Percentiles rank a stretch among this genome's conserved stretches.
Evolutionary conservation across 2,888 invertebrate genomes (phyloP).

Genomic region (Lathronympha strigana): DNA sequence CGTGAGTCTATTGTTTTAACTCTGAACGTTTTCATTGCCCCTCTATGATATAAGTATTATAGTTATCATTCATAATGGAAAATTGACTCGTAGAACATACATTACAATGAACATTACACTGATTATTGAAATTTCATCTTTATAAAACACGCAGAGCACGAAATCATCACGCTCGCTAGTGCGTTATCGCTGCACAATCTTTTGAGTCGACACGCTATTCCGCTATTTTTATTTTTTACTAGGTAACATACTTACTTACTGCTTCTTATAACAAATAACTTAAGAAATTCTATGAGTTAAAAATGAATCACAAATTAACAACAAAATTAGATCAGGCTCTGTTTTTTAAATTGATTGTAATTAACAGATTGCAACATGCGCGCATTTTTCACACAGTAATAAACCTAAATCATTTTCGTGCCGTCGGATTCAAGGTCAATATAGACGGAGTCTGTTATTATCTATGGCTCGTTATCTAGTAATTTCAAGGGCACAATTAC

Average conservation of each 20-base stretch:
- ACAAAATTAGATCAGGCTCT: not conserved
- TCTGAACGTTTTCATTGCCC: conserved; percentile 42
- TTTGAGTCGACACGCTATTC: conserved; percentile 20
- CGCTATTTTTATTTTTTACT: conserved; percentile 14
- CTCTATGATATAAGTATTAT: conserved; percentile 29
- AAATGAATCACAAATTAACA: not conserved
- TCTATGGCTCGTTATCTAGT: conserved; percentile 53
- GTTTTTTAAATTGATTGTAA: not conserved
- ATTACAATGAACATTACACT: conserved; percentile 19
- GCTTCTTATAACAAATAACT: not conserved
- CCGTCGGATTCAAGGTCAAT: conserved; percentile 44
- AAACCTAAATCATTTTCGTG: conserved; percentile 44
- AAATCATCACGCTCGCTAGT: conserved; percentile 17
- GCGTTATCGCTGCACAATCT: conserved; percentile 20
- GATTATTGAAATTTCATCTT: conserved; percentile 34
- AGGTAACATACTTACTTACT: not conserved
- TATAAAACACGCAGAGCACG: conserved; percentile 21
- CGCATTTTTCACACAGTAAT: conserved; percentile 41
- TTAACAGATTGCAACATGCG: conserved; percentile 32
- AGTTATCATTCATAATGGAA: conserved; percentile 43
- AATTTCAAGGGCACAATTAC: conserved; percentile 61
- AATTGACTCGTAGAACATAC: conserved; percentile 34
- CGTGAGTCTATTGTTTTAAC: conserved; percentile 42
- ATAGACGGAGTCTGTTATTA: conserved; percentile 43
- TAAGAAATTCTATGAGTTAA: not conserved